Percentiles rank a stretch among this genome's conserved stretches.
Evolutionary conservation across 2,888 invertebrate species (phyloP).

Genomic region (Macrophya alboannulata): DNA sequence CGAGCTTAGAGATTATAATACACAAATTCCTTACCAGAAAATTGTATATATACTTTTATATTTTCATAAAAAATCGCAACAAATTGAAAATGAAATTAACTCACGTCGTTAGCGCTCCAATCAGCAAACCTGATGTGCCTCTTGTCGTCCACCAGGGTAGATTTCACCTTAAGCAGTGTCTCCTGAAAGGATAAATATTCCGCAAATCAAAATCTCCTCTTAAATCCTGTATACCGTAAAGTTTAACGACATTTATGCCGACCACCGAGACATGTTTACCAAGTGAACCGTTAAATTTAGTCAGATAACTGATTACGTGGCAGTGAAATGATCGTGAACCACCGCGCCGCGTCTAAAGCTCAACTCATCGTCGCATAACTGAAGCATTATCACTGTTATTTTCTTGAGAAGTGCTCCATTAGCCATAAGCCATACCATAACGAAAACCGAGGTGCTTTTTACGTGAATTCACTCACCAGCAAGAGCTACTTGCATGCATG

Average conservation of each 20-base stretch:
- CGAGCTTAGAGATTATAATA: background rate
- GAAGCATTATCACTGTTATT: constrained; percentile 54
- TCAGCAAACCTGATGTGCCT: constrained; percentile 96
- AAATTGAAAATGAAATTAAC: constrained; percentile 67
- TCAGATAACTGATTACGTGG: constrained; percentile 20
- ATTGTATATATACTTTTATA: no score
- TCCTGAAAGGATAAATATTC: constrained; percentile 85
- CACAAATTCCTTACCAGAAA: no score
- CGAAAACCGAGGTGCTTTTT: constrained; percentile 28
- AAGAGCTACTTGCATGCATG: background rate
- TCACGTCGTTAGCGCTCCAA: constrained; percentile 96
- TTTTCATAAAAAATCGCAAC: background rate
- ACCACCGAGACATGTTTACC: background rate
- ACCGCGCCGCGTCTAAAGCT: background rate
- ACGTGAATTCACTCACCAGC: constrained; percentile 9
- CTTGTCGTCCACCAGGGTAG: constrained; percentile 92
- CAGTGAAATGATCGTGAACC: background rate
- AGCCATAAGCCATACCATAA: constrained; percentile 24
- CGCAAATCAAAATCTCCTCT: background rate
- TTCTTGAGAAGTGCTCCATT: constrained; percentile 47
- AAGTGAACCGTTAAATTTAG: constrained; percentile 23
- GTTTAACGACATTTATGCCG: background rate
- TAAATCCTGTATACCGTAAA: background rate
- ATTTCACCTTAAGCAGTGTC: constrained; percentile 91
- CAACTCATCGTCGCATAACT: constrained; percentile 37